Conservation (phyloP, 2,888 invertebrate genomes). For the Sinotaia quadrata region DNA sequence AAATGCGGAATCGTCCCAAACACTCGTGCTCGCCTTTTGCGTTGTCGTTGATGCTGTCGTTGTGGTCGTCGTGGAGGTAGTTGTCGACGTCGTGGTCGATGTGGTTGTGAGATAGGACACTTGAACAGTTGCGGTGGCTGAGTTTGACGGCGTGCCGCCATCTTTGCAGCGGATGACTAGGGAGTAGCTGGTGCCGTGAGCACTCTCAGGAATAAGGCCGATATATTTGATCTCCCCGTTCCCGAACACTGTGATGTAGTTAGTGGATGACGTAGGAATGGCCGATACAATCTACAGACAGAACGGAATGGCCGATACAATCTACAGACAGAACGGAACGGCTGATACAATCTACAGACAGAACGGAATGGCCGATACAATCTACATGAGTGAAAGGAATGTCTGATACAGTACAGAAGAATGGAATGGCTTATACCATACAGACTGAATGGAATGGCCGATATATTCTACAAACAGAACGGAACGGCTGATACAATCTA, state of each 20-base stretch:
- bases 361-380: no score
- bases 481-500: no score
- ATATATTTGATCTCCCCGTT: slow-evolving; percentile 27
- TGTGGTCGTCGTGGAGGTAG: slow-evolving; percentile 26
- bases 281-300: slow-evolving; percentile 11
- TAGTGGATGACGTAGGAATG: slow-evolving; percentile 3
- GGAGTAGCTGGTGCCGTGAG: neutral
- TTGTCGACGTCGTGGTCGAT: slow-evolving; percentile 24
- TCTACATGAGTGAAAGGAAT: no score
- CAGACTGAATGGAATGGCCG: no score
- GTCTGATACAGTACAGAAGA: no score
- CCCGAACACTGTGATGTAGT: slow-evolving; percentile 25
- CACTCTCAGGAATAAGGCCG: slow-evolving; percentile 17
- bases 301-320: no score
- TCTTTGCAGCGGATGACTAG: slow-evolving; percentile 17
- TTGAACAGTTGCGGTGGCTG: slow-evolving; percentile 18
- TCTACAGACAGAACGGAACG: slow-evolving; percentile 17
- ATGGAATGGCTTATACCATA: no score
- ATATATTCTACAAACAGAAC: no score
- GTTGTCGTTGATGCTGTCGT: slow-evolving; percentile 15
- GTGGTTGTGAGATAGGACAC: slow-evolving; percentile 23
- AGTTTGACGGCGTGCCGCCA: slow-evolving; percentile 15
- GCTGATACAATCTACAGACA: neutral
- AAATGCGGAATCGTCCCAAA: slow-evolving; percentile 19
- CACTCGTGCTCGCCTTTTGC: neutral